Conservation (phyloP, 2,797 vertebrate species). For the Odontamblyopus rebecca region DNA sequence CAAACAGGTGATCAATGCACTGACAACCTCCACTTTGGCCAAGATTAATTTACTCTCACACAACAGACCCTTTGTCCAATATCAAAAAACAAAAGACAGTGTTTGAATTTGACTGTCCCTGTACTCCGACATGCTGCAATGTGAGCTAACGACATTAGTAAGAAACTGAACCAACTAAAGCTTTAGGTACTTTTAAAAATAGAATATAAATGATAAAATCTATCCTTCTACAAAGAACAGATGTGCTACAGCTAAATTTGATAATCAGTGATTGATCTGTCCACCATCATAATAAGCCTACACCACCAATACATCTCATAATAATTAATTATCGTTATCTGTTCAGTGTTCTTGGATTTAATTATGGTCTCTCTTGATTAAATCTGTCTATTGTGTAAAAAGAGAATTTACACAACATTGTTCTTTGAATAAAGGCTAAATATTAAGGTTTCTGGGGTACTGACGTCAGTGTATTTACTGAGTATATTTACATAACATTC, state of each 20-base stretch:
- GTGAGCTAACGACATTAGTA: not conserved
- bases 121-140: not conserved
- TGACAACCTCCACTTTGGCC: conserved; percentile 53
- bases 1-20: conserved; percentile 38
- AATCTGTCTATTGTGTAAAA: not conserved
- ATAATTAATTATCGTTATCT: not conserved
- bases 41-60: conserved; percentile 33
- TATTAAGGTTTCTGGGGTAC: not conserved
- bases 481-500: too few species aligned
- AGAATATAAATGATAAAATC: too few species aligned
- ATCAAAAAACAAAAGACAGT: conserved; percentile 16
- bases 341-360: not conserved
- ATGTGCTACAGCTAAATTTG: not conserved
- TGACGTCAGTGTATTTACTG: too few species aligned
- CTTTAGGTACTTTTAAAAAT: not conserved
- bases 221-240: too few species aligned
- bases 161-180: not conserved
- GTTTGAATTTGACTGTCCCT: not conserved
- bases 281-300: not conserved
- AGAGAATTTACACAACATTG: not conserved
- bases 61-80: conserved; percentile 47
- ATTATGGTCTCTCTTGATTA: not conserved
- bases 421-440: not conserved
- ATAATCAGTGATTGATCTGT: not conserved
- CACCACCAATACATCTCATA: not conserved